Evolutionary conservation across 2,113 vertebrate species (phyloP).

Genomic region (Emydocephalus ijimae): DNA sequence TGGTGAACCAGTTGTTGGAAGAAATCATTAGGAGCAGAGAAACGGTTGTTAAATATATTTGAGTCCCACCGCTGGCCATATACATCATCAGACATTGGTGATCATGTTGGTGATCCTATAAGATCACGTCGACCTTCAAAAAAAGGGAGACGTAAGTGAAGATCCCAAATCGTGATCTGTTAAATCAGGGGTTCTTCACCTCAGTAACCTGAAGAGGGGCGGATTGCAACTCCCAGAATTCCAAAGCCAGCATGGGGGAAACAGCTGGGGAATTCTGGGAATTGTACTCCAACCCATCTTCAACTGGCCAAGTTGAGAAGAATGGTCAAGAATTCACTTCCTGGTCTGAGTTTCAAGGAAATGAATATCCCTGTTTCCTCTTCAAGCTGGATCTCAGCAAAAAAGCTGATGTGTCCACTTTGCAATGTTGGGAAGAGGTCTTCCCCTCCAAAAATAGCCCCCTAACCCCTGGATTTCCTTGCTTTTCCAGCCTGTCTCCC

Average conservation of each 20-base stretch:
- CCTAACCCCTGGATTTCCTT: neutral
- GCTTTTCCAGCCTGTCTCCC: neutral
- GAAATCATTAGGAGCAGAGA: no score
- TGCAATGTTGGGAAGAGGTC: neutral
- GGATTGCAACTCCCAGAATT: neutral
- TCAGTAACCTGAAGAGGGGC: neutral
- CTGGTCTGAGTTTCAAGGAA: neutral
- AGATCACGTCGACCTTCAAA: neutral
- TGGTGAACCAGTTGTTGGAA: no score
- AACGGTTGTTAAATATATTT: no score
- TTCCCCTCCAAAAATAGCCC: neutral
- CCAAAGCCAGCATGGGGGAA: no score
- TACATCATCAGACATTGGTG: no score
- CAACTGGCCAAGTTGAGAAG: no score
- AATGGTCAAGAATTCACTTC: neutral
- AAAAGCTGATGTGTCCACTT: neutral
- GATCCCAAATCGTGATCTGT: neutral
- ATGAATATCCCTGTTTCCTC: no score
- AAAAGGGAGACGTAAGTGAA: neutral
- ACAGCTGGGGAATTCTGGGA: neutral
- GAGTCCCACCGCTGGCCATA: no score
- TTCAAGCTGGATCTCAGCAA: neutral
- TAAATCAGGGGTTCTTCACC: neutral
- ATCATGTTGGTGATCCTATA: no score
- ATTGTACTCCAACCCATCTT: no score